phyloP scores from a whole-genome alignment of 2,888 invertebrate genomes.

The Xanthostigma xanthostigma region DNA sequence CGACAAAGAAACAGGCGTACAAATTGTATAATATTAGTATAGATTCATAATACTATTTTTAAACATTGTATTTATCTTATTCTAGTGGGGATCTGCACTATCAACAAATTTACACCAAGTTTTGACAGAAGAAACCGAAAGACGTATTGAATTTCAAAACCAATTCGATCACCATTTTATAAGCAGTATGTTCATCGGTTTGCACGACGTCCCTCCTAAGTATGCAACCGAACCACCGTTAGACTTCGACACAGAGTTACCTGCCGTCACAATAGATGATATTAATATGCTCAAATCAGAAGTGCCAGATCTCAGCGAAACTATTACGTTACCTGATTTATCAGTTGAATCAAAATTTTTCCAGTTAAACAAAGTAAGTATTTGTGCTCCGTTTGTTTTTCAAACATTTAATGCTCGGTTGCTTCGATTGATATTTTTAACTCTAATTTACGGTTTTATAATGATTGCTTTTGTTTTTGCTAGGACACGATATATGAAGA shows the following conservation, averaged over 20 bases:
- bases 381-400: not conserved
- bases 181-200: slow-evolving; percentile 73
- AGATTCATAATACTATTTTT: not conserved
- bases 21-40: slow-evolving; percentile 17
- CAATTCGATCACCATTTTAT: slow-evolving; percentile 76
- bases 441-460: no score
- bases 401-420: no score
- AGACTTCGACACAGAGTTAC: slow-evolving; percentile 57
- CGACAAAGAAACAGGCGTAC: no score
- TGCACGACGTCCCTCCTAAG: slow-evolving; percentile 65
- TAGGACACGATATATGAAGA: slow-evolving; percentile 2
- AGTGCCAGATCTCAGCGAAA: slow-evolving; percentile 51
- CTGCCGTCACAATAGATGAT: slow-evolving; percentile 43
- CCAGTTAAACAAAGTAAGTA: slow-evolving; percentile 33
- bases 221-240: slow-evolving; percentile 71
- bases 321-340: slow-evolving; percentile 53
- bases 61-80: slow-evolving; percentile 8
- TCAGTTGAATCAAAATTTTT: slow-evolving; percentile 58
- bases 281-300: slow-evolving; percentile 46
- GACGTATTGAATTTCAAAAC: slow-evolving; percentile 62
- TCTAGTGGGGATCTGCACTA: slow-evolving; percentile 69
- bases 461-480: no score
- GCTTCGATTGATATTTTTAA: no score
- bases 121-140: slow-evolving; percentile 67
- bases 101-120: slow-evolving; percentile 64